phyloP scores from a whole-genome alignment of 2,888 invertebrate species.

The Caenorhabditis panamensis region DNA sequence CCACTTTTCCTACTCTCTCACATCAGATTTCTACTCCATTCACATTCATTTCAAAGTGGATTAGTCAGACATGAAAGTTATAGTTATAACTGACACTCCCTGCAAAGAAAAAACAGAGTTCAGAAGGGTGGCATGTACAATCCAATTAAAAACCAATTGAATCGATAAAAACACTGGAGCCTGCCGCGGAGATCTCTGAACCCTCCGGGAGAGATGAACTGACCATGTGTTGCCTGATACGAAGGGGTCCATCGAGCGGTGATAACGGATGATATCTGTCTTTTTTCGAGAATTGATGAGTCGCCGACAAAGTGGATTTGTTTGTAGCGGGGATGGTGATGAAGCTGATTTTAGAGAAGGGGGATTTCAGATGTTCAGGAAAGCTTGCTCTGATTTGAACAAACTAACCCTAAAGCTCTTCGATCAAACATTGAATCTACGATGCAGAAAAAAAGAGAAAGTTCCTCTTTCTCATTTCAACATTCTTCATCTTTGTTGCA shows the following conservation, averaged over 20 bases:
- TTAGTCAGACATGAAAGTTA: not conserved
- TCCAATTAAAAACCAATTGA: not conserved
- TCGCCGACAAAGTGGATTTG: not conserved
- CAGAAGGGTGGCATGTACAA: too few species aligned
- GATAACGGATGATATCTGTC: conserved; percentile 25
- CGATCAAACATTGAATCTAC: too few species aligned
- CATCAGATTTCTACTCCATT: not conserved
- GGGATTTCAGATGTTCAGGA: too few species aligned
- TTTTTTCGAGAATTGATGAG: not conserved
- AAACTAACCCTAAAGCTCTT: not conserved
- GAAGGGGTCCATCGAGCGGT: conserved; percentile 30
- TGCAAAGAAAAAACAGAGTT: not conserved
- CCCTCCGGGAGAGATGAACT: not conserved
- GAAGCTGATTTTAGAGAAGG: too few species aligned
- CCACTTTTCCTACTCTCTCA: not conserved
- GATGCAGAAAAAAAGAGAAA: too few species aligned
- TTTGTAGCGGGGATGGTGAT: not conserved
- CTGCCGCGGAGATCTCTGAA: conserved; percentile 6
- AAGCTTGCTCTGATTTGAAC: not conserved
- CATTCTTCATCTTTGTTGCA: not conserved
- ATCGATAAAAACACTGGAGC: not conserved
- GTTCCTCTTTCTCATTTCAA: too few species aligned
- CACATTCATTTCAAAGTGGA: not conserved
- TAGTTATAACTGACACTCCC: too few species aligned
- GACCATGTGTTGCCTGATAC: conserved; percentile 17